Evolutionary conservation across 2,113 vertebrate species (phyloP), one percentile per base, ranked within the genome.

Genomic region (Melanerpes aurifrons): DNA sequence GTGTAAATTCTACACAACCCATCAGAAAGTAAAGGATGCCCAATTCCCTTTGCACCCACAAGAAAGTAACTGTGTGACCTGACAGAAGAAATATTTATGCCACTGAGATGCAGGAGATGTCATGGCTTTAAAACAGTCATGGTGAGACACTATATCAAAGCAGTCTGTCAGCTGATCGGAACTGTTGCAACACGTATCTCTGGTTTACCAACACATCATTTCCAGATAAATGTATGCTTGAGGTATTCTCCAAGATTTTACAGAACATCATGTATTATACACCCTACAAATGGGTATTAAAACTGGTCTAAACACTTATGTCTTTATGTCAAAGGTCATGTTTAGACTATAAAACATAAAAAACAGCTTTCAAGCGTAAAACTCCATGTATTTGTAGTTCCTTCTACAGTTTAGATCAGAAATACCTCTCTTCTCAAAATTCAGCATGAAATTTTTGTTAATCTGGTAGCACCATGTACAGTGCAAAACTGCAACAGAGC

Each of bases 1-100:
- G 21, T 37, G 45, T 0, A 0, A 47, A 61, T 77, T 91, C 80
- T 57, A 67, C 68, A 86, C 37, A 91, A 15, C 6, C 6, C 0
- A 0, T 4, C 43, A 87, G 68, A 77, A 87, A 80, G 68, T 12
- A 56, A 91, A 91, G 87, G 82, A 79, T 7, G 16, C 61, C 68
- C 22, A 32, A n/a, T 74, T 56, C 18, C 29, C 37, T 67, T 64
- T 0, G 0, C 21, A 80, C 10, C 7, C 15, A 4, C 10, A 8
- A 86, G 26, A 24, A 85, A 85, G 32, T 12, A 24, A 56, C 1
- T 1, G 57, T 1, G 4, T 0, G 3, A 18, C 61, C n/a, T 43
- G 43, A 87, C 72, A 89, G 26, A 32, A 56, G 61, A n/a, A 53
- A 10, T 47, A 54, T 91, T 94, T 88, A 32, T 70, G 31, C 15